Evolutionary conservation across 2,888 invertebrate genomes (phyloP), one percentile per base, ranked within the genome.

Genomic region (Rambutsinella grinnellia): DNA sequence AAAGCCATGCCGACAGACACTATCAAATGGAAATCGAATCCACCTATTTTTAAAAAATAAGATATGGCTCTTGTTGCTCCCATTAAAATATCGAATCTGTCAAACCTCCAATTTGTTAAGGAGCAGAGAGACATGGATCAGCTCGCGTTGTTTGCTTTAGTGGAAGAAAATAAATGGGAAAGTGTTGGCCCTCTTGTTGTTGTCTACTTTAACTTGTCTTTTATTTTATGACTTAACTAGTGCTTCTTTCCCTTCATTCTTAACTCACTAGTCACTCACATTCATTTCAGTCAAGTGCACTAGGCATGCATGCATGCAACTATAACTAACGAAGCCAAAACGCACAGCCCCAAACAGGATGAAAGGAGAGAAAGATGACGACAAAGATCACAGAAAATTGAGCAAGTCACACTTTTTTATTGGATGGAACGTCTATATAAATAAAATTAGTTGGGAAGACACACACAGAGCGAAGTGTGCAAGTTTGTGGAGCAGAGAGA

Each of bases 91-190:
- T 74, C 74, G 61, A 74, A 66, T 74, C 66, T 74, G 74, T 74
- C 69, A 77, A 77, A 77, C 67, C 71, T 67, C 77, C 77, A 77
- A 77, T 77, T 77, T 71, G 77, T 77, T 62, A 67, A 67, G 67
- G 66, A 71, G 60, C 61, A 62, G 27, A 36, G 54, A 77, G 78
- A 72, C 76, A 76, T 76, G 74, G 24, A 74, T 67, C 66, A 74
- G 60, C 74, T 67, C 53, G 65, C 66, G 66, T 74, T 65, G 19
- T 49, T 49, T 19, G 49, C 13, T 36, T 13, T 36, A 13, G 36
- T 8, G 36, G 13, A 36, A 36, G 36, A 36, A 13, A 36, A 13
- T 36, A 36, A 36, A 36, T 36, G 6, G 36, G 36, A 36, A 36
- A 36, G 36, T 36, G 36, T 36, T 36, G 36, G 6, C 36, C 36